Conservation (phyloP, 2,797 vertebrate species). For the Helicolenus hilgendorfi region DNA sequence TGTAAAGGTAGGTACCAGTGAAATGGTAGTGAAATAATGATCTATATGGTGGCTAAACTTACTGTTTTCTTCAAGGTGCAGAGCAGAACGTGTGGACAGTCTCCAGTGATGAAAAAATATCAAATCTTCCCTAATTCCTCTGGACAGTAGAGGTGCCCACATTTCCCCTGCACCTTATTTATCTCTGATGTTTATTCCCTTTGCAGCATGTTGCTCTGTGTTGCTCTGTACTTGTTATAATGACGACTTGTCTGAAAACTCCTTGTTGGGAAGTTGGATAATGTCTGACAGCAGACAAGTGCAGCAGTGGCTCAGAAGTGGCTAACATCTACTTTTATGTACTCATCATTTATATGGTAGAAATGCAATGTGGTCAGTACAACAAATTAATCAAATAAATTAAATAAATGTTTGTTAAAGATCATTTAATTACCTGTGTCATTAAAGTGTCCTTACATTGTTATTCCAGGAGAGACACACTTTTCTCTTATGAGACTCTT, state of each 20-base stretch:
- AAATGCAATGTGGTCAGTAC: background rate
- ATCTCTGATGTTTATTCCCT: background rate
- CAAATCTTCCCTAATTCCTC: constrained; percentile 27
- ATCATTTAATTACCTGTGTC: background rate
- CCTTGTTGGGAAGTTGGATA: constrained; percentile 58
- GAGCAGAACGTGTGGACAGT: constrained; percentile 77
- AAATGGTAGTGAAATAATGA: background rate
- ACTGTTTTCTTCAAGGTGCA: constrained; percentile 27
- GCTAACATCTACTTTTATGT: background rate
- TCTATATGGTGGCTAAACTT: background rate
- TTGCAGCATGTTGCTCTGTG: background rate
- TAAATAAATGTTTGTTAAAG: background rate
- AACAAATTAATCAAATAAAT: background rate
- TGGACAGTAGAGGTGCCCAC: background rate
- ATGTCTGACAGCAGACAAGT: constrained; percentile 74
- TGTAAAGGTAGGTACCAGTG: constrained; percentile 42
- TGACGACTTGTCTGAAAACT: constrained; percentile 85
- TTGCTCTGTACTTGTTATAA: constrained; percentile 69
- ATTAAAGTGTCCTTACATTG: background rate
- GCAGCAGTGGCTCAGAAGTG: constrained; percentile 3
- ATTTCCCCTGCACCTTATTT: background rate
- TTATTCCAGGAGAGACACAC: background rate
- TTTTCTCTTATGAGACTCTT: background rate
- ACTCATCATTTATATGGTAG: background rate
- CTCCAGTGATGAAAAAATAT: constrained; percentile 23